Conservation (phyloP, 1,140 invertebrate species). For the Cylas formicarius region DNA sequence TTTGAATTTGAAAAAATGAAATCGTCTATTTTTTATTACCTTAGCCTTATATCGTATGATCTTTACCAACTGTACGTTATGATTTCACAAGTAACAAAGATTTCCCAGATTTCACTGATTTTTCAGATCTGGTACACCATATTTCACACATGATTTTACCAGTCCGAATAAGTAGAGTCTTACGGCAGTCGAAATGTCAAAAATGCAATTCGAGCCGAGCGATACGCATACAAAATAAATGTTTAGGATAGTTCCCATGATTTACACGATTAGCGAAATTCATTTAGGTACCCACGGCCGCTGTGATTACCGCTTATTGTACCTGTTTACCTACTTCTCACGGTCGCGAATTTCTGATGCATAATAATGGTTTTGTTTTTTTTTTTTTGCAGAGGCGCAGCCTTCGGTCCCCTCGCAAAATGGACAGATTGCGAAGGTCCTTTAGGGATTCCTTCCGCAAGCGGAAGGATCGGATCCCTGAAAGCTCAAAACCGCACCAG, state of each 20-base stretch:
- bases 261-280: neutral
- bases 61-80: no score
- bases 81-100: no score
- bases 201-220: no score
- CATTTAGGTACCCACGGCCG: neutral
- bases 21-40: no score
- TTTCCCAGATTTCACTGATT: no score
- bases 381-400: conserved; percentile 49
- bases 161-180: no score
- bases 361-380: conserved; percentile 18
- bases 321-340: neutral
- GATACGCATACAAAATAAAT: no score
- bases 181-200: no score
- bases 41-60: no score
- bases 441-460: conserved; percentile 88
- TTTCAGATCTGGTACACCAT: no score
- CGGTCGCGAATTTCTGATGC: neutral
- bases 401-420: conserved; percentile 64
- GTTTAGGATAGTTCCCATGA: neutral
- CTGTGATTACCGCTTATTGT: neutral
- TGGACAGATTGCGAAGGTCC: conserved; percentile 86
- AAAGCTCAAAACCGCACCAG: conserved; percentile 91
- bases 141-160: no score
- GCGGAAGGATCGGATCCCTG: conserved; percentile 73
- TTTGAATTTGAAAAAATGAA: no score